Conservation (phyloP, 2,888 invertebrate genomes). For the Endomychus coccineus region DNA sequence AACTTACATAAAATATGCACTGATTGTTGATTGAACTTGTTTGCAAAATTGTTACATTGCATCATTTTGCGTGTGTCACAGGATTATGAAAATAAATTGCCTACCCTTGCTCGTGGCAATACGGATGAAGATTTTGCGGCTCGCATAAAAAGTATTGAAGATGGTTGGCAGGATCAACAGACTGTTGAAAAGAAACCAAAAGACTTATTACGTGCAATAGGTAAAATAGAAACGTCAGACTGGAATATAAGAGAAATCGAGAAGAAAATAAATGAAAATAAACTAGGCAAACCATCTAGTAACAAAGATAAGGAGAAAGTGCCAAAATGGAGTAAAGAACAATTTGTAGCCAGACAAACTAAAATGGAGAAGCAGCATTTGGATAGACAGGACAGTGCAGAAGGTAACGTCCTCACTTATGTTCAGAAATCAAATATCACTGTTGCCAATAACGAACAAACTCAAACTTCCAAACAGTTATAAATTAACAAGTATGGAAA, state of each 20-base stretch:
- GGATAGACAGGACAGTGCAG: constrained; percentile 51
- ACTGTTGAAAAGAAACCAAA: constrained; percentile 70
- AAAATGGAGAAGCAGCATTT: constrained; percentile 62
- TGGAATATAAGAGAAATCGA: constrained; percentile 90
- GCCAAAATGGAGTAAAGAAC: constrained; percentile 86
- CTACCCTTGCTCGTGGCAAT: constrained; percentile 24
- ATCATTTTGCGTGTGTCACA: constrained; percentile 19
- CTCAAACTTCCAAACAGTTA: no score
- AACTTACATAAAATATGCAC: no score
- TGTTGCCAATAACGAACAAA: no score
- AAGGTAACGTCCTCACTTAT: constrained; percentile 32
- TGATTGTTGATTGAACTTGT: no score
- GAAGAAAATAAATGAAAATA: constrained; percentile 75
- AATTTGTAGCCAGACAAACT: constrained; percentile 62
- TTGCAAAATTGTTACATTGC: background rate
- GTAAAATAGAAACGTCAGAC: constrained; percentile 80
- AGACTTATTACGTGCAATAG: constrained; percentile 79
- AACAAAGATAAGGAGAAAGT: constrained; percentile 63
- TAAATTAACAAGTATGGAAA: no score
- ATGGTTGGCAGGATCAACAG: constrained; percentile 58
- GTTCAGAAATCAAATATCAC: no score
- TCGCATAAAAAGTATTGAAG: constrained; percentile 67
- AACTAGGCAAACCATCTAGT: constrained; percentile 52
- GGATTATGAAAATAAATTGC: constrained; percentile 35
- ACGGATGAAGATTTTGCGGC: constrained; percentile 55